These are phyloP conservation scores for Clinocottus analis DNA, from an alignment of 2,113 vertebrate species.

Conservation along the genomic window DNA sequence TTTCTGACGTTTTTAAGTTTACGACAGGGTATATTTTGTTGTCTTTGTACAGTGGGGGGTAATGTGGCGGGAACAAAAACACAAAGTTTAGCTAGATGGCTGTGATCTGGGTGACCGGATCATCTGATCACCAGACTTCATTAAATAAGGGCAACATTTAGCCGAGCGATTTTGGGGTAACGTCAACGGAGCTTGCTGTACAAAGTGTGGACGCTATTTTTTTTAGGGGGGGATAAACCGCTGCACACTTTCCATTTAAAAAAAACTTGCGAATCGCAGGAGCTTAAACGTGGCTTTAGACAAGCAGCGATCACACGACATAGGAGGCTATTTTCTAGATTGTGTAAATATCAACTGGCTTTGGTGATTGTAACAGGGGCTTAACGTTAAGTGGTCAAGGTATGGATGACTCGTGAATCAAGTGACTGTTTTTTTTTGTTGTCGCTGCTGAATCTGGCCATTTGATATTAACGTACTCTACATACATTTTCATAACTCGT, in stretches of 20 bases:
- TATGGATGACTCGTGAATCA: constrained; percentile 64
- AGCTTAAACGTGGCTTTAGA: constrained; percentile 17
- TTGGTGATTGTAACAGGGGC: background rate
- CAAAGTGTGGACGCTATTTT: constrained; percentile 28
- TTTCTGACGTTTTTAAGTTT: background rate
- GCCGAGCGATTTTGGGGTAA: background rate
- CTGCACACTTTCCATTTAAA: constrained; percentile 42
- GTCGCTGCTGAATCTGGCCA: constrained; percentile 59
- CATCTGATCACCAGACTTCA: constrained; percentile 16
- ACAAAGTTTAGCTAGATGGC: constrained; percentile 53
- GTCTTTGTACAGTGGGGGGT: constrained; percentile 41
- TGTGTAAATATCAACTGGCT: background rate
- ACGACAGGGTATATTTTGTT: constrained; percentile 7
- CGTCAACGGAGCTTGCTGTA: background rate
- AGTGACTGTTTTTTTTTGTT: constrained; percentile 65
- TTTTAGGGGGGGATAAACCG: background rate
- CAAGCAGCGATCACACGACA: background rate
- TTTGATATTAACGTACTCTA: constrained; percentile 30
- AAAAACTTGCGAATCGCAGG: constrained; percentile 21
- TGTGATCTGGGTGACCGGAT: constrained; percentile 26
- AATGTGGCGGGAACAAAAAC: constrained; percentile 82
- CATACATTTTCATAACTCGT: constrained; percentile 1
- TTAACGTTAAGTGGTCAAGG: constrained; percentile 28
- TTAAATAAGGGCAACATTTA: constrained; percentile 28
- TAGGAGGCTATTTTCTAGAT: background rate